Conservation (phyloP, 2,888 invertebrate species). For the Calliphora vomitoria region DNA sequence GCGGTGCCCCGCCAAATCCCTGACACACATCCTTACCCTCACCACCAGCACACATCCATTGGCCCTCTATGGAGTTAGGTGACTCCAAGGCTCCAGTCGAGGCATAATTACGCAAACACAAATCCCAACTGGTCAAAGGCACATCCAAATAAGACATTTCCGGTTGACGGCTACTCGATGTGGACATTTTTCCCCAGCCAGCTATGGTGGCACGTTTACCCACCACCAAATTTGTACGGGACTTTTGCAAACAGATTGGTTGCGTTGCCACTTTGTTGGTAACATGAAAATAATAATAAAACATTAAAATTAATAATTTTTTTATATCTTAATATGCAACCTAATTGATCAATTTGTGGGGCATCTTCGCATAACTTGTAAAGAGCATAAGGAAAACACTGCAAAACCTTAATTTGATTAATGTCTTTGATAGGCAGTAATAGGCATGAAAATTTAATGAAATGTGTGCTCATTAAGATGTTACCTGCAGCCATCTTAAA, state of each 20-base stretch:
- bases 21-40: slow-evolving; percentile 91
- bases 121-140: slow-evolving; percentile 88
- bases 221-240: slow-evolving; percentile 83
- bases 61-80: slow-evolving; percentile 86
- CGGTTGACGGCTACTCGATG: slow-evolving; percentile 85
- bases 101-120: slow-evolving; percentile 89
- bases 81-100: slow-evolving; percentile 87
- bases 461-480: slow-evolving; percentile 60
- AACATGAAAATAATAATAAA: slow-evolving; percentile 13
- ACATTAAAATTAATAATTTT: slow-evolving; percentile 28
- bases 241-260: slow-evolving; percentile 88
- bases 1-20: slow-evolving; percentile 92
- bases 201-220: slow-evolving; percentile 84
- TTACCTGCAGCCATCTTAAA: slow-evolving; percentile 2
- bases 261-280: slow-evolving; percentile 88
- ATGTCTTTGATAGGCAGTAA: slow-evolving; percentile 44
- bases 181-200: slow-evolving; percentile 88
- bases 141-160: slow-evolving; percentile 89
- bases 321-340: slow-evolving; percentile 37
- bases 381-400: not conserved
- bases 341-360: slow-evolving; percentile 48
- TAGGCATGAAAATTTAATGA: slow-evolving; percentile 45
- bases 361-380: not conserved
- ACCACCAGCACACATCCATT: slow-evolving; percentile 90
- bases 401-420: slow-evolving; percentile 53